These are phyloP conservation scores for Zapornia atra DNA, from an alignment of 2,113 vertebrate genomes.

Conservation along the genomic window DNA sequence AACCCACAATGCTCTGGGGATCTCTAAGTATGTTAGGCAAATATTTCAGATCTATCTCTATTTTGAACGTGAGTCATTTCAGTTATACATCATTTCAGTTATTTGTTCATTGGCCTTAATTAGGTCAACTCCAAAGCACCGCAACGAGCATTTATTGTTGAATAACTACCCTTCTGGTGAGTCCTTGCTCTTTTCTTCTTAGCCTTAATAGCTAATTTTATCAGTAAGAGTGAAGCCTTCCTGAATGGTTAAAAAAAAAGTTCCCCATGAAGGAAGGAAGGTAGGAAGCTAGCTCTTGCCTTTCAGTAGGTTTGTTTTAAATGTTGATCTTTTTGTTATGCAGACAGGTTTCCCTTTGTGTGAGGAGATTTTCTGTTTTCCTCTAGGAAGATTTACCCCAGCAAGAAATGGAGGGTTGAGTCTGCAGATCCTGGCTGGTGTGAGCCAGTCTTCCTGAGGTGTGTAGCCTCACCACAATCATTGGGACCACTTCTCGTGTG, in stretches of 20 bases:
- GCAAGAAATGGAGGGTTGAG: not conserved
- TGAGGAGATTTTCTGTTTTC: not conserved
- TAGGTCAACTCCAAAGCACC: slow-evolving; percentile 39
- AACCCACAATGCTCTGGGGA: slow-evolving; percentile 63
- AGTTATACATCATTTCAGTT: slow-evolving; percentile 47
- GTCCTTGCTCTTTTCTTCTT: not conserved
- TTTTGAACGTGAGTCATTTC: slow-evolving; percentile 59
- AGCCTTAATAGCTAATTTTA: not conserved
- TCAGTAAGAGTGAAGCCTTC: not conserved
- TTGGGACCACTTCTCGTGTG: not conserved
- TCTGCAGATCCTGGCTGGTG: not conserved
- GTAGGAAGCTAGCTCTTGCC: not conserved
- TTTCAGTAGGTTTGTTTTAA: not conserved
- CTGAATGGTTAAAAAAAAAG: not conserved
- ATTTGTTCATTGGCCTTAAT: slow-evolving; percentile 62
- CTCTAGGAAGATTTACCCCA: not conserved
- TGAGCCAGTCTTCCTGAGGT: not conserved
- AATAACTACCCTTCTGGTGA: slow-evolving; percentile 5
- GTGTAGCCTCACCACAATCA: not conserved
- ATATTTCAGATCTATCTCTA: slow-evolving; percentile 62
- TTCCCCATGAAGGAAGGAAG: not conserved
- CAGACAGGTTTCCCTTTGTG: not conserved
- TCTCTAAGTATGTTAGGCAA: slow-evolving; percentile 61
- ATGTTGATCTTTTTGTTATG: not conserved
- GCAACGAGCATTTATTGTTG: not conserved